These are phyloP conservation scores for Oreochromis grahami DNA, from an alignment of 2,797 vertebrate genomes.

Conservation along the genomic window DNA sequence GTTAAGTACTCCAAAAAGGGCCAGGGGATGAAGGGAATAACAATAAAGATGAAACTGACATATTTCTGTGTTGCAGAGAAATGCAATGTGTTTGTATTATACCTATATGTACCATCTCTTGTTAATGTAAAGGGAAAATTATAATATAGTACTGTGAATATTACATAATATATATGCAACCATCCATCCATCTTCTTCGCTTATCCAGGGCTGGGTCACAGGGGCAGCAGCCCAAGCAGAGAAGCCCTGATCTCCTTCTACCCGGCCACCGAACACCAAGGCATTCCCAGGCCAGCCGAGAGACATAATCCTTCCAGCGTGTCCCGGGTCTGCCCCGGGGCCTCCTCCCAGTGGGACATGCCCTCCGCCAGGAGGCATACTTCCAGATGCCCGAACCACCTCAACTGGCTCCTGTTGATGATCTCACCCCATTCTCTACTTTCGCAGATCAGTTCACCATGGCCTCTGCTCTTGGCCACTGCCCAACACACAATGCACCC, in stretches of 20 bases:
- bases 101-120: not conserved
- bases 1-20: not conserved
- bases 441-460: not conserved
- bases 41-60: not conserved
- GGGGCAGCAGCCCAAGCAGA: not conserved
- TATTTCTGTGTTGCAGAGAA: not conserved
- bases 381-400: not conserved
- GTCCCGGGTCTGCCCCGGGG: not conserved
- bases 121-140: not conserved
- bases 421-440: no score
- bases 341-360: not conserved
- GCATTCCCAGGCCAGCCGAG: not conserved
- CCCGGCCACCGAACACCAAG: not conserved
- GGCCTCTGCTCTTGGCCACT: not conserved
- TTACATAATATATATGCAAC: not conserved
- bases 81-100: not conserved
- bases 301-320: not conserved
- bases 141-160: not conserved
- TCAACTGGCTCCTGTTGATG: not conserved
- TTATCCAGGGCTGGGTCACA: not conserved
- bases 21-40: not conserved
- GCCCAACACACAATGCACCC: not conserved
- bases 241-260: not conserved
- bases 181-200: not conserved
- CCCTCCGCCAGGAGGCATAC: not conserved